A percentile compares a stretch with the other conserved stretches of the same genome.
Evolutionary conservation across 2,888 invertebrate genomes (phyloP).

Genomic region (Encarsia formosa): DNA sequence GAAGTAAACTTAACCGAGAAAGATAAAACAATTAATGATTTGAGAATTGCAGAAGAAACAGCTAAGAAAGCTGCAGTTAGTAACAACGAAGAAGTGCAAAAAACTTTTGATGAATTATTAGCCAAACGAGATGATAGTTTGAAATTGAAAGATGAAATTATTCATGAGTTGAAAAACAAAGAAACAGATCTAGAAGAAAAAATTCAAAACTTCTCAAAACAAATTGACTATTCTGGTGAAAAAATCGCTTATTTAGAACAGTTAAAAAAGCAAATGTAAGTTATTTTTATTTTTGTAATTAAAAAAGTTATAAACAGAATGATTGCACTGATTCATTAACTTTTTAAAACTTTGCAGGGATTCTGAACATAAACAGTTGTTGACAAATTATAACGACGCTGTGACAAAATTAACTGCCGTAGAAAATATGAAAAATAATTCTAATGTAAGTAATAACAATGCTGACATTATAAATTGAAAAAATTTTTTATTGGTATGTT

Average conservation of each 20-base stretch:
- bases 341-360: constrained; percentile 34
- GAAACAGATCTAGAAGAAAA: constrained; percentile 38
- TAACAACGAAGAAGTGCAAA: constrained; percentile 49
- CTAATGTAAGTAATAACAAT: constrained; percentile 31
- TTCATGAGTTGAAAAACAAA: constrained; percentile 51
- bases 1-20: constrained; percentile 25
- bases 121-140: constrained; percentile 54
- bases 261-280: constrained; percentile 3
- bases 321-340: too few species aligned
- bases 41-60: constrained; percentile 22
- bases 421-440: constrained; percentile 42
- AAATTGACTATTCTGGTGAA: constrained; percentile 35
- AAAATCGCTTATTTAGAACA: constrained; percentile 37
- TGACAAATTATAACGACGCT: constrained; percentile 36
- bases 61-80: constrained; percentile 31
- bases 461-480: not conserved
- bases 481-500: not conserved
- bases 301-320: too few species aligned
- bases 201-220: constrained; percentile 36
- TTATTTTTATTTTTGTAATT: constrained; percentile 1
- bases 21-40: constrained; percentile 31
- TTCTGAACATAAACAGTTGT: constrained; percentile 40
- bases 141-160: constrained; percentile 52
- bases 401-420: constrained; percentile 37
- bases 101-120: constrained; percentile 36